Conservation (phyloP, 64 coral and sea anemone species). For the Dendrophyllia cribrosa region DNA sequence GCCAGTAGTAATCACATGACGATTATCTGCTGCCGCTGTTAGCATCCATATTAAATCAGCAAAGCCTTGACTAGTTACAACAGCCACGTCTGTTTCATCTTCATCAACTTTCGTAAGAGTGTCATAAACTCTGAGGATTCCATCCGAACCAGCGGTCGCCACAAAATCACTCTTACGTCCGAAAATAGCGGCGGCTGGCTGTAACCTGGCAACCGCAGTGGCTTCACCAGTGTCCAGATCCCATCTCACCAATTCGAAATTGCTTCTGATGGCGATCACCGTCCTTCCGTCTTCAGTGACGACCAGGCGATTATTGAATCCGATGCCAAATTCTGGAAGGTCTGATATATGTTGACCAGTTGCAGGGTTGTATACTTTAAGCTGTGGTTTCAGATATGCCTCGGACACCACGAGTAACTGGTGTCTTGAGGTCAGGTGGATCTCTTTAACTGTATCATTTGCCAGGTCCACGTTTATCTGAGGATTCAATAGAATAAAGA, state of each 20-base stretch:
- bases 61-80: background rate
- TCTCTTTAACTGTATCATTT: slow-evolving; percentile 57
- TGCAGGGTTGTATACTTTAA: slow-evolving; percentile 16
- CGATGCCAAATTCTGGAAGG: slow-evolving; percentile 22
- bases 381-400: background rate
- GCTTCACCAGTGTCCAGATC: slow-evolving; percentile 18
- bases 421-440: slow-evolving; percentile 64
- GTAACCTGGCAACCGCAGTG: slow-evolving; percentile 22
- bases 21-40: slow-evolving; percentile 24
- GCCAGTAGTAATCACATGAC: slow-evolving; percentile 38
- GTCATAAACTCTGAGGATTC: slow-evolving; percentile 39
- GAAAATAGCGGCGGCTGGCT: slow-evolving; percentile 10
- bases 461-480: slow-evolving; percentile 5
- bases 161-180: slow-evolving; percentile 11
- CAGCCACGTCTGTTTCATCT: slow-evolving; percentile 19
- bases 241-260: slow-evolving; percentile 30
- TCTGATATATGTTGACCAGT: slow-evolving; percentile 11
- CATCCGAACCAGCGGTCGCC: slow-evolving; percentile 16
- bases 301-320: background rate
- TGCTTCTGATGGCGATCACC: slow-evolving; percentile 6
- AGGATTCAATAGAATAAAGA: background rate
- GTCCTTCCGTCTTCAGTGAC: slow-evolving; percentile 16
- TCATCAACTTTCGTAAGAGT: slow-evolving; percentile 1
- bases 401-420: slow-evolving; percentile 74
- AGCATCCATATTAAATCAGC: slow-evolving; percentile 40